phyloP scores from a whole-genome alignment of 2,888 invertebrate species.

The Coenonympha arcania region DNA sequence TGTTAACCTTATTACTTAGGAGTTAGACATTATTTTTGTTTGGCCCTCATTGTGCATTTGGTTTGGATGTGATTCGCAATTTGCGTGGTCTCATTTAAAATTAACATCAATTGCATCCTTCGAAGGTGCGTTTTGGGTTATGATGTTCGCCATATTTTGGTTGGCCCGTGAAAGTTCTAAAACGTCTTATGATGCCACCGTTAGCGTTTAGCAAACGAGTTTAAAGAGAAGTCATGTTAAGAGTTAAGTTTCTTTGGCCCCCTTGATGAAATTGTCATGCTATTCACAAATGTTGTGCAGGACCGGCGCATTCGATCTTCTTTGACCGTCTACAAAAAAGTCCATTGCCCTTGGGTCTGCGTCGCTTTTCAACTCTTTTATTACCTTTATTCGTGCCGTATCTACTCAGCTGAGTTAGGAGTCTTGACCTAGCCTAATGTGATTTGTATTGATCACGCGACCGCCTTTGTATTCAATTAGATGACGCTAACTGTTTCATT shows the following conservation, averaged over 20 bases:
- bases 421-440: conserved; percentile 70
- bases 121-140: conserved; percentile 26
- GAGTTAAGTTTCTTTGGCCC: conserved; percentile 27
- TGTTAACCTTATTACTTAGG: conserved; percentile 25
- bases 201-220: background rate
- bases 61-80: conserved; percentile 23
- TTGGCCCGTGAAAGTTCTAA: background rate
- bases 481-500: background rate
- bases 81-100: conserved; percentile 23
- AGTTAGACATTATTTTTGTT: conserved; percentile 23
- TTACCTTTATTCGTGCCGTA: conserved; percentile 45
- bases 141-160: conserved; percentile 14
- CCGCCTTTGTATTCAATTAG: conserved; percentile 16
- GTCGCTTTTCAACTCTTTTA: conserved; percentile 44
- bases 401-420: conserved; percentile 62
- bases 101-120: conserved; percentile 21
- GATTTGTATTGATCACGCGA: conserved; percentile 49
- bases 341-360: conserved; percentile 60
- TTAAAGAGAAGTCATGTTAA: conserved; percentile 12
- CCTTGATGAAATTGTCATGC: conserved; percentile 46
- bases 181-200: conserved; percentile 6
- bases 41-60: conserved; percentile 15
- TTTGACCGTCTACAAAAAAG: conserved; percentile 60
- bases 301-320: conserved; percentile 48
- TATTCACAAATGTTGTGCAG: conserved; percentile 45